phyloP scores from a whole-genome alignment of 2,113 vertebrate species.

The Manacus vitellinus region DNA sequence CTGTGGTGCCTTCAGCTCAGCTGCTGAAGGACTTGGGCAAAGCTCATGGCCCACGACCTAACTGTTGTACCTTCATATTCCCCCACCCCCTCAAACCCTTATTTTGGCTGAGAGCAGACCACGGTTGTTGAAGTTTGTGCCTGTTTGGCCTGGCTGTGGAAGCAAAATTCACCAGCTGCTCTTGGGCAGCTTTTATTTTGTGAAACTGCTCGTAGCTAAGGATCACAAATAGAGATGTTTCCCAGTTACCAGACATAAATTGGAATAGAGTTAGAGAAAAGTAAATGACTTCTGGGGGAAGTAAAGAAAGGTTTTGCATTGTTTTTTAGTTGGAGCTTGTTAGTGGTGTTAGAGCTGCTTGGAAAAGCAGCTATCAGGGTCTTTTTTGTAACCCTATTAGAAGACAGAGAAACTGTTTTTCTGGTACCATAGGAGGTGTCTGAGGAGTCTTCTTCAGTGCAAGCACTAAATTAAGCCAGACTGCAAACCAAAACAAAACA shows the following conservation, averaged over 20 bases:
- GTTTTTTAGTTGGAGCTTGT: not conserved
- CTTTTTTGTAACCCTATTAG: not conserved
- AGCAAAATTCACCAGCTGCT: not conserved
- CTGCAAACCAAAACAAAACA: not conserved
- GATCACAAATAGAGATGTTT: not conserved
- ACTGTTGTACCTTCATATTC: not conserved
- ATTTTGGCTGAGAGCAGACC: not conserved
- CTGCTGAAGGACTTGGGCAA: not conserved
- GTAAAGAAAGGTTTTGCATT: not conserved
- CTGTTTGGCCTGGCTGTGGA: not conserved
- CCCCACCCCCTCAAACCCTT: fast-evolving
- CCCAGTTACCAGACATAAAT: not conserved
- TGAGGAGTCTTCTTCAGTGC: not conserved
- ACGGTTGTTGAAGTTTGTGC: fast-evolving
- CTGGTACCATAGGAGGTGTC: not conserved
- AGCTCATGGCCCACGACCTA: not conserved
- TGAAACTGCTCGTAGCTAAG: no score
- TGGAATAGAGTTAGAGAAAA: not conserved
- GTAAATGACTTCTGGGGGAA: not conserved
- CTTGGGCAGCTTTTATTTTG: not conserved
- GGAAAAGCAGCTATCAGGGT: not conserved
- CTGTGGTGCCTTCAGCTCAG: not conserved
- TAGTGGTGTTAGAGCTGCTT: not conserved
- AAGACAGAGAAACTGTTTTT: not conserved
- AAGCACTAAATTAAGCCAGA: not conserved